Evolutionary conservation across 2,797 vertebrate species (phyloP).

Genomic region (Sebastes hubbsi): DNA sequence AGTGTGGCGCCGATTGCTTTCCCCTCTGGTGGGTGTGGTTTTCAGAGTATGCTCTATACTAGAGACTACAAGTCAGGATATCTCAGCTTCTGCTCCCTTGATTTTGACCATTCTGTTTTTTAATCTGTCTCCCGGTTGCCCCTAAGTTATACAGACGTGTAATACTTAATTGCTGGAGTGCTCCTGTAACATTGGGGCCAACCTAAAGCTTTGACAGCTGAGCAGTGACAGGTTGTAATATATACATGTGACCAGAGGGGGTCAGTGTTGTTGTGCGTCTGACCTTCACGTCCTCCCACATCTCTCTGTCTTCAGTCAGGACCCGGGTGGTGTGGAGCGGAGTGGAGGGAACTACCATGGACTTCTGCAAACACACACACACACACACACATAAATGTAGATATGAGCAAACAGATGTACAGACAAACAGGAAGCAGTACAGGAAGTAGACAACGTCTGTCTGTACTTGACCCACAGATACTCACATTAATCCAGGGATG

Average conservation of each 20-base stretch:
- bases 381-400: slow-evolving; percentile 14
- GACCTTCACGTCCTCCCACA: slow-evolving; percentile 99
- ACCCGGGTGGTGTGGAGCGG: slow-evolving; percentile 95
- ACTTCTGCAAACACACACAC: slow-evolving; percentile 81
- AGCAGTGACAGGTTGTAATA: slow-evolving; percentile 36
- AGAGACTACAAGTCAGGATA: background rate
- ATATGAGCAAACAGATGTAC: slow-evolving; percentile 1
- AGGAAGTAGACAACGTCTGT: background rate
- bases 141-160: background rate
- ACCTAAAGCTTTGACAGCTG: background rate
- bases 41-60: no score
- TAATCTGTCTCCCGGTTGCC: background rate
- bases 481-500: slow-evolving; percentile 98
- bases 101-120: background rate
- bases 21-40: no score
- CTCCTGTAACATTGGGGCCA: background rate
- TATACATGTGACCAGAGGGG: slow-evolving; percentile 40
- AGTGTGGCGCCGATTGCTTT: no score
- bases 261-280: slow-evolving; percentile 64
- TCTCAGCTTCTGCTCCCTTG: background rate
- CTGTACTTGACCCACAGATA: background rate
- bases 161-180: background rate
- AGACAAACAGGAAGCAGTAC: background rate
- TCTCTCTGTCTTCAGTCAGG: slow-evolving; percentile 93
- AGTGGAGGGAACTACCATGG: slow-evolving; percentile 93